These are phyloP conservation scores for Acanthoscelides obtectus DNA, from an alignment of 2,888 invertebrate species.

Conservation along the genomic window DNA sequence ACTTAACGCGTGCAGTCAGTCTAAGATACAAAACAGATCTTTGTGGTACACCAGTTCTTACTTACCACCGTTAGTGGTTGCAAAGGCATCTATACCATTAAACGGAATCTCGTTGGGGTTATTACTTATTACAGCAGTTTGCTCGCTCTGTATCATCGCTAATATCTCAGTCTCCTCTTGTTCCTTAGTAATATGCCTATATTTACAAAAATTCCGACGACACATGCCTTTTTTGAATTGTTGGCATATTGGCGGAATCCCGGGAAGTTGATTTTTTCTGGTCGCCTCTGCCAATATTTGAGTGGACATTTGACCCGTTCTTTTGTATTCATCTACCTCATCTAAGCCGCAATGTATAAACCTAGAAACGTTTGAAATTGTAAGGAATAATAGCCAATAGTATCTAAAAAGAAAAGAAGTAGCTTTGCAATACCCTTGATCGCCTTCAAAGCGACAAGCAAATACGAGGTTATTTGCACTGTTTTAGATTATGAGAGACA, in stretches of 20 bases:
- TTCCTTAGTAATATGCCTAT: constrained; percentile 42
- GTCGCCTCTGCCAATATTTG: constrained; percentile 49
- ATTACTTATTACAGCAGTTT: constrained; percentile 16
- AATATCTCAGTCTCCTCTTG: constrained; percentile 45
- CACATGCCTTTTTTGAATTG: constrained; percentile 51
- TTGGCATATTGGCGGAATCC: constrained; percentile 49
- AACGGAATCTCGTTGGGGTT: constrained; percentile 25
- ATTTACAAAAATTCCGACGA: constrained; percentile 44
- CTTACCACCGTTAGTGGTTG: constrained; percentile 3
- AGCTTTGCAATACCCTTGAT: no score
- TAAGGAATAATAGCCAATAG: not conserved
- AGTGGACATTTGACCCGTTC: constrained; percentile 66
- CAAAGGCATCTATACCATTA: constrained; percentile 19
- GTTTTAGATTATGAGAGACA: no score
- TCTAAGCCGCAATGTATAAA: constrained; percentile 74
- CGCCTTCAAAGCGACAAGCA: no score
- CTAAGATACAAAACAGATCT: no score
- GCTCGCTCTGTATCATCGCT: constrained; percentile 39
- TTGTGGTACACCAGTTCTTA: no score
- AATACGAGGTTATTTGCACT: no score
- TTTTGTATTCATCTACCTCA: constrained; percentile 70
- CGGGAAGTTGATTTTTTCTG: constrained; percentile 45
- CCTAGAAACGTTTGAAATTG: constrained; percentile 39
- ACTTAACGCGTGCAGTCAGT: no score
- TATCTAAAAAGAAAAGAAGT: no score